Evolutionary conservation across 2,113 vertebrate genomes (phyloP).

Genomic region (Origma solitaria): DNA sequence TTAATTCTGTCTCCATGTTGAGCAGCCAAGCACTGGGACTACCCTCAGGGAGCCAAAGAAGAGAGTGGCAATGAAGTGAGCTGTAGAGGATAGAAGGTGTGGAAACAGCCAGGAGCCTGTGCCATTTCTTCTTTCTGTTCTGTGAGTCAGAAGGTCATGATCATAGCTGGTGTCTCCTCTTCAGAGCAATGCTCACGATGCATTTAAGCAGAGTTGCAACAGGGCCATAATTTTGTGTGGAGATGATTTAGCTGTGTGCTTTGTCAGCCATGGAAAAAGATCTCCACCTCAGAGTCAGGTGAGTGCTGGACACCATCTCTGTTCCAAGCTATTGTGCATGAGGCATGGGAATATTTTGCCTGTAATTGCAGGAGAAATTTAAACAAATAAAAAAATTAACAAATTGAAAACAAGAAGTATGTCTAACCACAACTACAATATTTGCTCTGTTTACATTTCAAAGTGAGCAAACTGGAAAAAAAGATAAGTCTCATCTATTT

Average conservation of each 20-base stretch:
- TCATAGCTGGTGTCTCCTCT: not conserved
- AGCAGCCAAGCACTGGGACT: not conserved
- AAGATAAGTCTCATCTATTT: not conserved
- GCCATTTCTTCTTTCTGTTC: not conserved
- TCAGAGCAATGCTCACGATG: not conserved
- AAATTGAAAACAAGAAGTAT: not conserved
- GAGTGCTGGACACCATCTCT: not conserved
- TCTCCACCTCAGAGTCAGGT: not conserved
- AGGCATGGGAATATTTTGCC: not conserved
- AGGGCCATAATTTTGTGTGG: not conserved
- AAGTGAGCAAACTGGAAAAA: not conserved
- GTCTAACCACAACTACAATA: not conserved
- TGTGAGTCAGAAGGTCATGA: not conserved
- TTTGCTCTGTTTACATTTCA: not conserved
- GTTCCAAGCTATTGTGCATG: not conserved
- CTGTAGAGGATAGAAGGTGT: not conserved
- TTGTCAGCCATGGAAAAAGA: not conserved
- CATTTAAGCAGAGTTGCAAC: not conserved
- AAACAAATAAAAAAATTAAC: not conserved
- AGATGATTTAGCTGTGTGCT: not conserved
- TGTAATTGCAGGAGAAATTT: not conserved
- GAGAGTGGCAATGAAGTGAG: not conserved
- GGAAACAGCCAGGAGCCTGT: not conserved
- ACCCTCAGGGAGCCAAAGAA: not conserved
- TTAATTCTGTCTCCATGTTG: not conserved